Base-by-base conservation (phyloP, 35 echinoderm and acorn worm species). In the Apostichopus californicus region DNA sequence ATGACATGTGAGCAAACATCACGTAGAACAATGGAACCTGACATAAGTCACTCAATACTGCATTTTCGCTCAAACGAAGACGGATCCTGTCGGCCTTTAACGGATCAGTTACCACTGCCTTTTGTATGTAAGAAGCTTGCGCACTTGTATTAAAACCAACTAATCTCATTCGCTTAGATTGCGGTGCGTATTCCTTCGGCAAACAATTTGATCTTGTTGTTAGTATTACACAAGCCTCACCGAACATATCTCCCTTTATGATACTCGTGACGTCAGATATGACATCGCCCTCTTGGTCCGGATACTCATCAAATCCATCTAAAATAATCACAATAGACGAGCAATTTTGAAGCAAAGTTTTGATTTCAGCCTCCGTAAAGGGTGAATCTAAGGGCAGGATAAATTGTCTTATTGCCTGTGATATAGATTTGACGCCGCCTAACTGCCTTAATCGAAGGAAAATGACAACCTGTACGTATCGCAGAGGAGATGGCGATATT, bases 341-440 rank as follows among this genome's bases (percentile, higher is more conserved):
- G 57, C 81, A 85, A 20, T n/a, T 59, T 6, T 85, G 57, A 60
- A 85, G 7, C 28, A 85, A 20, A 58, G 6, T 9, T 23, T 55
- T 4, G 5, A 85, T 22, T 8, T 85, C 81, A 6, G 57, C 81
- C 17, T 85, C 81, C 11, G 3, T 58, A 20, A 85, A 60, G 4
- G 28, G 81, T n/a, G 81, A 85, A 85, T 85, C 81, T 56, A 85
- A 59, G 18, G 81, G 81, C 56, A 85, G n/a, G 20, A 85, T 85
- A 59, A n/a, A 85, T 58, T 60, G 55, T 58, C 57, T 18, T 11
- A 85, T 85, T 9, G 81, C 81, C 14, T 85, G 57, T 23, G 21
- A 6, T 17, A 85, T 85, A 5, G 81, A 85, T 55, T 18, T 85
- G 12, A 85, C 81, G 58, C 56, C 81, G 55, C 55, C 81, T 25